Evolutionary conservation across 2,113 vertebrate genomes (phyloP), one percentile per base, ranked within the genome.

Genomic region (Ceyx margarethae): DNA sequence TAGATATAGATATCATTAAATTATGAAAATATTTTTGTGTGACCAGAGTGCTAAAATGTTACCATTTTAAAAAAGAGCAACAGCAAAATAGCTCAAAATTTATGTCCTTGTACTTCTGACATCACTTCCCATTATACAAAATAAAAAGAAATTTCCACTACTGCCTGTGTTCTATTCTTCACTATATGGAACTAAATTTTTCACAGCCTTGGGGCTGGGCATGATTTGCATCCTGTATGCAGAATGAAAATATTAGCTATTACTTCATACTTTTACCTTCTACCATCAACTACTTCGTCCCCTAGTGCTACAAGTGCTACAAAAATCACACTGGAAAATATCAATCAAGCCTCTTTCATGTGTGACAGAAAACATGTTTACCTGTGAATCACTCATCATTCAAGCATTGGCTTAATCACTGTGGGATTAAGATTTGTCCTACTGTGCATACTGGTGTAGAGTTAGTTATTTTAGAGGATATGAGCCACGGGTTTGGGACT

Each of bases 231-330:
- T 1, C 2, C 17, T 33, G 6, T 6, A 43, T 15, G 7, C 17
- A 77, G 40, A 83, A 53, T 6, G 3, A 54, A 77, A 90, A 50
- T 2, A 11, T 26, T 28, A 57, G 42, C 10, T 64, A 15, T 20
- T 78, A 15, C 4, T 65, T 69, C 31, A 43, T 28, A 57, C 8
- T 73, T 94, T 69, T 42, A 61, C 10, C 28, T 81, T 81, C 31
- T 51, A 50, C 3, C 0, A 0, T 69, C 2, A 0, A 22, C 51
- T 77, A 18, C 15, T 65, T 15, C 48, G 4, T 28, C 20, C 11
- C 11, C 22, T 76, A n/a, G n/a, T n/a, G n/a, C n/a, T n/a, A n/a
- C n/a, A 33, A 42, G 3, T 8, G 11, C 11, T 77, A 46, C 28
- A 80, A 81, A 92, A 81, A 56, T 56, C 11, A 28, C 15, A 20